These are phyloP conservation scores for Biston stratarius DNA, from an alignment of 2,888 invertebrate species.

Conservation along the genomic window DNA sequence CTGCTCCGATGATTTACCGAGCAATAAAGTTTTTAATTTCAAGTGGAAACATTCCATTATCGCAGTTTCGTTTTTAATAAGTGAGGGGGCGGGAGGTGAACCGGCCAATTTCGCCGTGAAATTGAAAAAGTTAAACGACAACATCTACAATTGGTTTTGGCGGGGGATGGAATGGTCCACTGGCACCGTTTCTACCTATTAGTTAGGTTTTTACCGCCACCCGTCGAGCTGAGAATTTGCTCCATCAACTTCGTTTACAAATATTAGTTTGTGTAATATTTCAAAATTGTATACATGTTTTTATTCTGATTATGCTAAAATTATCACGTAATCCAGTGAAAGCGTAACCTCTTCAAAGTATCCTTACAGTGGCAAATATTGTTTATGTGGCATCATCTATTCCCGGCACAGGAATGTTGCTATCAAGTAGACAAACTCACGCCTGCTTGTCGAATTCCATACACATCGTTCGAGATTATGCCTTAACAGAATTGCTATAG, in stretches of 20 bases:
- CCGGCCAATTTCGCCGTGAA: constrained; percentile 66
- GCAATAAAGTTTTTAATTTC: constrained; percentile 73
- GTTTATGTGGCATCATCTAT: constrained; percentile 51
- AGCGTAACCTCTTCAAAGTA: constrained; percentile 38
- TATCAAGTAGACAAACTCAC: constrained; percentile 53
- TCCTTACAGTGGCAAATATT: constrained; percentile 46
- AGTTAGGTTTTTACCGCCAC: constrained; percentile 13
- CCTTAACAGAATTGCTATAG: constrained; percentile 32
- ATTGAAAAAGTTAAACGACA: constrained; percentile 74
- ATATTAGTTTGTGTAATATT: constrained; percentile 15
- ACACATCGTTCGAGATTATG: constrained; percentile 25
- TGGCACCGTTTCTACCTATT: constrained; percentile 25
- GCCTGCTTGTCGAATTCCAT: constrained; percentile 46
- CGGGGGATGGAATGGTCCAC: constrained; percentile 44
- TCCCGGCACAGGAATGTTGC: constrained; percentile 52
- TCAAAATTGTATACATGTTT: constrained; percentile 1
- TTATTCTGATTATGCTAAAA: constrained; percentile 13
- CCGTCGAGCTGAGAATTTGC: background rate
- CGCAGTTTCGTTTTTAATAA: constrained; percentile 71
- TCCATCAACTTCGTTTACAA: background rate
- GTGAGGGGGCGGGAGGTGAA: constrained; percentile 57
- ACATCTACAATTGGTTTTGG: constrained; percentile 61
- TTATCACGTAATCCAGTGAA: constrained; percentile 40
- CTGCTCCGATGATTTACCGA: constrained; percentile 61
- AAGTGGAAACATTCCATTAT: constrained; percentile 67